Evolutionary conservation across 1,140 invertebrate species (phyloP), one percentile per base, ranked within the genome.

Genomic region (Conus ventricosus): DNA sequence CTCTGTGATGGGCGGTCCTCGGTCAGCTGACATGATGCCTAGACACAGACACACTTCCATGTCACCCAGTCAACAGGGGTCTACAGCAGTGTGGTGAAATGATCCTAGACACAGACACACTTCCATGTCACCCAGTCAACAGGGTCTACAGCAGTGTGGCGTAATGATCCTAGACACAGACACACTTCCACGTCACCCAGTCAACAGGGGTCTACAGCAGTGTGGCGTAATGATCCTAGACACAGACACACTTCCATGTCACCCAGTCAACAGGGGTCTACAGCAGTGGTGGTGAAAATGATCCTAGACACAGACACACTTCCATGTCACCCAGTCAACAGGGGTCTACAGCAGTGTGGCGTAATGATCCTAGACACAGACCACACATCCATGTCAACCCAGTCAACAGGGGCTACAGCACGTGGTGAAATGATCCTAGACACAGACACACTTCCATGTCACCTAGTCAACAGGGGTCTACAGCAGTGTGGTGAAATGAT

Each of bases 11-110:
- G 93, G 91, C n/a, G 92, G 92, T 17, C 93, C 92, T 76, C 93
- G 85, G 82, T 94, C 93, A 23, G 89, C 85, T 4, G 93, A 91
- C 88, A 92, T 89, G 80, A 93, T 93, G 71, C 93, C 93, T 93
- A 88, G 20, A 88, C 87, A 87, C 17, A 87, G 89, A 90, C 60
- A 89, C n/a, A 87, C 63, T 55, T 17, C 39, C 80, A n/a, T 54
- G 54, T 53, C 23, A 81, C 53, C 78, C 6, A 10, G 57, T 87
- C 78, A 87, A 53, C 6, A 76, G n/a, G 57, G 57, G 8, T 11
- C 57, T 4, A 60, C 15, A 15, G 57, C 57, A 11, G 57, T 4
- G 4, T 60, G 8, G 57, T 60, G 57, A 60, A 39, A 39, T 39
- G 39, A 39, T 39, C 39, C 39, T 39, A 39, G 39, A 39, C 39